Conservation (phyloP, 1,140 invertebrate genomes). For the Prorops nasuta region DNA sequence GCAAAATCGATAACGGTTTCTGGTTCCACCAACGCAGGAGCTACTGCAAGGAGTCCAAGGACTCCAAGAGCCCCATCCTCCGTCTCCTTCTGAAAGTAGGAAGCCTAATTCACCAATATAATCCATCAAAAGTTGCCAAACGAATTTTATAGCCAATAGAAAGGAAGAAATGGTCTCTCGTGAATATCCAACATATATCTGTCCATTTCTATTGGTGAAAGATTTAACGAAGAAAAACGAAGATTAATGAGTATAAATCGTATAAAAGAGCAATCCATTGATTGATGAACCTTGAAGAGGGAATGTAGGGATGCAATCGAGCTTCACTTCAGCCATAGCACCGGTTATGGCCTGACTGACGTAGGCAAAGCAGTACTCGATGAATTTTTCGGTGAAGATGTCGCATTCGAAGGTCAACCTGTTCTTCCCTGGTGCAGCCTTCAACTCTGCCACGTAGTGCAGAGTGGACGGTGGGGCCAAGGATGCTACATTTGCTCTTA, state of each 20-base stretch:
- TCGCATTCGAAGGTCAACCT: conserved; percentile 76
- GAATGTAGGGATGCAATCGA: conserved; percentile 77
- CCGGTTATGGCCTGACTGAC: conserved; percentile 78
- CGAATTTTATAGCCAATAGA: no score
- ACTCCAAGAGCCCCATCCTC: conserved; percentile 81
- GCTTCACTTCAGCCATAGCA: conserved; percentile 76
- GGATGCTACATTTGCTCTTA: conserved; percentile 67
- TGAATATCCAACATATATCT: no score
- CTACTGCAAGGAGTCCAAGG: conserved; percentile 79
- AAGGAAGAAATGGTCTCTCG: no score
- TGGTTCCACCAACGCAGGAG: conserved; percentile 73
- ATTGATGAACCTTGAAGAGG: conserved; percentile 67
- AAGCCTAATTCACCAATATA: no score
- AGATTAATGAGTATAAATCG: neutral
- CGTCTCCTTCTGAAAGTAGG: conserved; percentile 64
- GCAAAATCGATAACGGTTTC: conserved; percentile 79
- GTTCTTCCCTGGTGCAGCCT: conserved; percentile 66
- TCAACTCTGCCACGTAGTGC: conserved; percentile 54
- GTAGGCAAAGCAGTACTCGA: conserved; percentile 85
- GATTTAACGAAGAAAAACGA: neutral
- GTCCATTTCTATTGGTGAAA: no score
- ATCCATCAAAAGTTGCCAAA: no score
- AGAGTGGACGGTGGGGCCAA: conserved; percentile 55
- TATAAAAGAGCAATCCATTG: no score
- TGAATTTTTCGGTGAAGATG: conserved; percentile 76